Evolutionary conservation across 2,113 vertebrate species (phyloP).

Genomic region (Junco hyemalis): DNA sequence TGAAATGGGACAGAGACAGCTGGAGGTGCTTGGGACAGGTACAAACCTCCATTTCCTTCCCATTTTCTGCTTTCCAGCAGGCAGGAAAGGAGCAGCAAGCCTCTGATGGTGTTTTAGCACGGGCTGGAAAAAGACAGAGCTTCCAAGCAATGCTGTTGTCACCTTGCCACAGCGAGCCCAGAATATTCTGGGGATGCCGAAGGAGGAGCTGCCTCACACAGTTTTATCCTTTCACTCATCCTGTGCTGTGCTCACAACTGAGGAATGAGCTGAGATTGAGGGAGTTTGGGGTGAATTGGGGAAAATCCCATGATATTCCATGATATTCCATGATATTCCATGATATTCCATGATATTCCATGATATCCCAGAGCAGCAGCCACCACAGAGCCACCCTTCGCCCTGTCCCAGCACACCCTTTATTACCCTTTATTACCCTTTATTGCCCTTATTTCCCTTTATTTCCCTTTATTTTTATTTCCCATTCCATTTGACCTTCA

Average conservation of each 20-base stretch:
- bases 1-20: not conserved
- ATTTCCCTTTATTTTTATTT: not conserved
- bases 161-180: not conserved
- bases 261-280: not conserved
- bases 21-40: not conserved
- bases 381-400: not conserved
- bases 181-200: not conserved
- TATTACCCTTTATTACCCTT: not conserved
- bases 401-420: accelerated
- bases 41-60: not conserved
- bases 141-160: not conserved
- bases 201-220: not conserved
- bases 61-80: not conserved
- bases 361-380: not conserved
- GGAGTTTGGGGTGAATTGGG: not conserved
- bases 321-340: not conserved
- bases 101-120: not conserved
- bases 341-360: not conserved
- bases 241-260: not conserved
- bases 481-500: not conserved
- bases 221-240: not conserved
- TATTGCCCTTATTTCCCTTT: not conserved
- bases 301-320: not conserved
- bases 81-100: not conserved
- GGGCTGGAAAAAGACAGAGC: not conserved